Base-by-base conservation (phyloP, 2,888 invertebrate species). In the Drosophila paracracens region DNA sequence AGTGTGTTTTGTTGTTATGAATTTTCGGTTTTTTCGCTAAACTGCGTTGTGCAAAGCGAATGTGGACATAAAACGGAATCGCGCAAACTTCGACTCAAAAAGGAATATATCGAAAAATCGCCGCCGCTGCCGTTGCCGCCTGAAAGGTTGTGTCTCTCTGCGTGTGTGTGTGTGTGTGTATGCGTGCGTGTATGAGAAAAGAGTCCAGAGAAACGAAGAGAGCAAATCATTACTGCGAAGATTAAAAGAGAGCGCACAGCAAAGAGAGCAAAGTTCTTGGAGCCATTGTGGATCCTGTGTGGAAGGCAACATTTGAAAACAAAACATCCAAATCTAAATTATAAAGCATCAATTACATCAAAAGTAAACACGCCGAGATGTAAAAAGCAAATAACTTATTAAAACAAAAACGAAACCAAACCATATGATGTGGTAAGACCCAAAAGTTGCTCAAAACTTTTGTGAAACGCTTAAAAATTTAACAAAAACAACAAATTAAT, bases 91-190 rank as follows among this genome's bases (percentile, higher is more conserved):
- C 62, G 67, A 53, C 52, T 62, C 57, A 70, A 76, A 68, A 79
- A 74, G 72, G 70, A 76, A 82, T 72, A 74, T 53, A 74, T 69
- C 73, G 72, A 79, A 60, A 75, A 69, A 60, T 56, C 56, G 74
- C 84, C 67, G 79, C 74, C 84, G 82, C 88, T 83, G 82, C 74
- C 83, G 89, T 88, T 83, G 89, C 89, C 83, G 87, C 89, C 77
- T 72, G 63, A 64, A 67, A 60, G 79, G 60, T 38, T 40, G 64
- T 58, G 54, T 35, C 68, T 52, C 58, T 58, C 62, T 61, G 69
- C 57, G 66, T 52, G 61, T 36, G 70, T 48, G 56, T 40, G 52
- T 48, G 51, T 25, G 56, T 25, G 66, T 38, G 35, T n/a, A 33
- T n/a, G 48, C 27, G 53, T 18, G 25, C 2, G 27, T 18, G 50